Conservation (phyloP, 2,113 vertebrate species). For the Pycnonotus jocosus region DNA sequence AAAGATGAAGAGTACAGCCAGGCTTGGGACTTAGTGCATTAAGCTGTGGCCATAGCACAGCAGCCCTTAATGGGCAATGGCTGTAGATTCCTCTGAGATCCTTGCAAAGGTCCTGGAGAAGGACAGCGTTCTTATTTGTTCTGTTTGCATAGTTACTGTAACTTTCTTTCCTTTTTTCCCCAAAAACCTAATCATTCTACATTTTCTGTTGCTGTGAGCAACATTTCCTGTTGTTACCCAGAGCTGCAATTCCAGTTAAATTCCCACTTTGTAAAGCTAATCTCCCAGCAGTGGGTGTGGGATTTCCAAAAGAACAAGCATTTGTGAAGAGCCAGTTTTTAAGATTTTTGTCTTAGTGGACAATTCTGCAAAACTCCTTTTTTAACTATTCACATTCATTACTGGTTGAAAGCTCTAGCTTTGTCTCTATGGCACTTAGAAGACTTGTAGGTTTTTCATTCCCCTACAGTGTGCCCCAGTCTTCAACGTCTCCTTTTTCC, state of each 20-base stretch:
- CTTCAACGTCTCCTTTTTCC: background rate
- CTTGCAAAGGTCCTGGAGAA: background rate
- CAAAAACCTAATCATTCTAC: constrained; percentile 12
- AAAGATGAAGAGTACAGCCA: background rate
- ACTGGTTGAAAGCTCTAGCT: background rate
- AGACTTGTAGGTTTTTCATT: background rate
- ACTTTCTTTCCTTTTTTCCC: background rate
- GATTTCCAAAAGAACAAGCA: background rate
- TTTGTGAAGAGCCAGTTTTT: background rate
- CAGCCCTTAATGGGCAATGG: background rate
- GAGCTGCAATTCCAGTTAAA: constrained; percentile 27
- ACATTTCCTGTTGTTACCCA: background rate
- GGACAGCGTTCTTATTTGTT: background rate
- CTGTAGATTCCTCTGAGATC: background rate
- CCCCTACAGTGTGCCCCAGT: background rate
- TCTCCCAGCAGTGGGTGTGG: background rate
- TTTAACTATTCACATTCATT: background rate
- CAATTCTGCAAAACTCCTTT: background rate
- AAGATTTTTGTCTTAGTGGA: background rate
- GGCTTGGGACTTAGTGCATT: background rate
- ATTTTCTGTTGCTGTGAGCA: constrained; percentile 35
- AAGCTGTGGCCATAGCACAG: rapidly evolving
- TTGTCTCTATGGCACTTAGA: background rate
- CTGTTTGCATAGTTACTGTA: background rate
- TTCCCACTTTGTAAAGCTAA: constrained; percentile 12